Base-by-base conservation (phyloP, 92 coral and sea anemone genomes). In the Parazoanthus atlanticus region DNA sequence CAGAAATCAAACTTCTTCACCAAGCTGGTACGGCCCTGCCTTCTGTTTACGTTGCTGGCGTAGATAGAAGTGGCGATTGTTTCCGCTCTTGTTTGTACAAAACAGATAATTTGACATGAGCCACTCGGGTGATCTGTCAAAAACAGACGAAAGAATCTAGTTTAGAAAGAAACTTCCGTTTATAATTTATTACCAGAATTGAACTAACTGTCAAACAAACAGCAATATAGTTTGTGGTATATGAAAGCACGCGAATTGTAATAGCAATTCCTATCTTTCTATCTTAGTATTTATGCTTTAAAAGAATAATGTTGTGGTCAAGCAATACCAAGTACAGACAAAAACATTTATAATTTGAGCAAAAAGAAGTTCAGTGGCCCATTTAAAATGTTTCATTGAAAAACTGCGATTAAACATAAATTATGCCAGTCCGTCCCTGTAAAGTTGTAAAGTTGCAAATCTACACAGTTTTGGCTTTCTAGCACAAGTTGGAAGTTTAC, bases 111-210 rank as follows among this genome's bases (percentile, higher is more conserved):
- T 30, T 26, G 32, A 75, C 43, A 38, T 36, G 31, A 75, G 47
- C 47, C 79, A 75, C 79, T 75, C 79, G 36, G 79, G 36, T 2
- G 54, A 84, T 70, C 87, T 84, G 87, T 70, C 79, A 70, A 29
- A 70, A 80, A 1, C n/a, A 80, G 71, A 56, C 52, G 79, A 26
- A 47, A 32, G 46, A 34, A 38, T 38, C 21, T 73, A 30, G 77
- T 73, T 73, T 73, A 71, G 33, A 28, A 73, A 73, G 38, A 25
- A 36, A 41, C 30, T 36, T 61, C 69, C 26, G n/a, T 15, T 61
- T 61, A 61, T 21, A 5, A 61, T 5, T 6, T 5, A 61, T 1
- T 56, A 56, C 5, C 15, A 56, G 49, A 56, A 56, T 56, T 21
- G 65, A 56, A 16, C 21, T 56, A 61, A 61, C 69, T 61, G 69